These are phyloP conservation scores for Maconellicoccus hirsutus DNA, from an alignment of 1,140 invertebrate species.

Conservation along the genomic window DNA sequence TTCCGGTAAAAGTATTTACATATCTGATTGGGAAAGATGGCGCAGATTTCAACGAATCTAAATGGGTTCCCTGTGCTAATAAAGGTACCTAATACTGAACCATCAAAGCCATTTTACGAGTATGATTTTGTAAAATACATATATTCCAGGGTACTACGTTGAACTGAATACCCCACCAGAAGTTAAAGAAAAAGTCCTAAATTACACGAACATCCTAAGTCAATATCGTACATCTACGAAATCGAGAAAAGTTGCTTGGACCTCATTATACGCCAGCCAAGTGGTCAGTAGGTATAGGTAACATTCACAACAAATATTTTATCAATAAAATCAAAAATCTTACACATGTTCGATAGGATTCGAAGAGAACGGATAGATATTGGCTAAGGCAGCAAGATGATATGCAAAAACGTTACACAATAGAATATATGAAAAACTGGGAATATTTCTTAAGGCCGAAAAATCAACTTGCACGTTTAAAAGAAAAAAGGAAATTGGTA, in stretches of 20 bases:
- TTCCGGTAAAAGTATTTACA: conserved; percentile 88
- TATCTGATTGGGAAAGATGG: conserved; percentile 91
- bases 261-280: conserved; percentile 81
- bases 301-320: no score
- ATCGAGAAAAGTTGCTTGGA: conserved; percentile 73
- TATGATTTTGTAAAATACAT: no score
- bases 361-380: conserved; percentile 75
- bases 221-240: conserved; percentile 67
- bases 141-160: conserved; percentile 72
- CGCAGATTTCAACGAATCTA: conserved; percentile 65
- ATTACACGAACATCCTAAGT: conserved; percentile 84
- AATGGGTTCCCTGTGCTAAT: conserved; percentile 96
- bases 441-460: conserved; percentile 41
- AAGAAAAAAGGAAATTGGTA: conserved; percentile 11
- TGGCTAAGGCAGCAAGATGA: conserved; percentile 72
- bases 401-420: conserved; percentile 57
- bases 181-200: conserved; percentile 84
- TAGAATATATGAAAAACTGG: conserved; percentile 45
- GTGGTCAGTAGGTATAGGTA: conserved; percentile 45
- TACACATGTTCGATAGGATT: no score
- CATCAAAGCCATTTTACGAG: no score
- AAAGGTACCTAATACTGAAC: conserved; percentile 41
- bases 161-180: conserved; percentile 86
- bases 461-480: conserved; percentile 38
- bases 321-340: no score